A percentile compares a stretch with the other conserved stretches of the same genome.
Evolutionary conservation across 2,888 invertebrate species (phyloP).

Genomic region (Muschampia plurimacula): DNA sequence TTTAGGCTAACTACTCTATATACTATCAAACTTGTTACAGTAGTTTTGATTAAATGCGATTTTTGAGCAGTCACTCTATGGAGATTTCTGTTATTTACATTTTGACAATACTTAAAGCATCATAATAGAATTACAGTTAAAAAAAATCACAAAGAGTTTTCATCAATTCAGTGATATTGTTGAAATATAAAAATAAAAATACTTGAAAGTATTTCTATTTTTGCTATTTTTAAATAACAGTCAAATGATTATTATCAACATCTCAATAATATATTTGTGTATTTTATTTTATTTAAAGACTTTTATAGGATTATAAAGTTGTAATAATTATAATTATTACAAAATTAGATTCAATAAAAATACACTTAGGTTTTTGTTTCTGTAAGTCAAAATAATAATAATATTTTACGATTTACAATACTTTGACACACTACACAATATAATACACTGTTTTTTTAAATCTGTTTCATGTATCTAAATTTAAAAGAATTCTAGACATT

Average conservation of each 20-base stretch:
- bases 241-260: background rate
- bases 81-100: background rate
- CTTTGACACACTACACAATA: too few relatives aligned
- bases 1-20: too few relatives aligned
- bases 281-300: too few relatives aligned
- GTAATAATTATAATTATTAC: too few relatives aligned
- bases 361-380: background rate
- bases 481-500: background rate
- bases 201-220: background rate
- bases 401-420: background rate
- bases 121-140: too few relatives aligned
- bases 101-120: background rate
- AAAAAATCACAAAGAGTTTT: background rate
- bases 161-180: background rate
- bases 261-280: too few relatives aligned
- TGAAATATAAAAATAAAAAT: background rate
- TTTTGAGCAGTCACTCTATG: slow-evolving; percentile 30
- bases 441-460: background rate
- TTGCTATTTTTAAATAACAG: background rate
- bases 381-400: background rate
- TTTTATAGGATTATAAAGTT: too few relatives aligned
- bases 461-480: slow-evolving; percentile 5
- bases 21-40: slow-evolving; percentile 26
- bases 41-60: slow-evolving; percentile 31
- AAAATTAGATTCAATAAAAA: too few relatives aligned